Percentiles rank a stretch among this genome's conserved stretches.
These are phyloP conservation scores for Leptonema lineaticorne DNA, from an alignment of 1,140 invertebrate genomes.

Conservation along the genomic window DNA sequence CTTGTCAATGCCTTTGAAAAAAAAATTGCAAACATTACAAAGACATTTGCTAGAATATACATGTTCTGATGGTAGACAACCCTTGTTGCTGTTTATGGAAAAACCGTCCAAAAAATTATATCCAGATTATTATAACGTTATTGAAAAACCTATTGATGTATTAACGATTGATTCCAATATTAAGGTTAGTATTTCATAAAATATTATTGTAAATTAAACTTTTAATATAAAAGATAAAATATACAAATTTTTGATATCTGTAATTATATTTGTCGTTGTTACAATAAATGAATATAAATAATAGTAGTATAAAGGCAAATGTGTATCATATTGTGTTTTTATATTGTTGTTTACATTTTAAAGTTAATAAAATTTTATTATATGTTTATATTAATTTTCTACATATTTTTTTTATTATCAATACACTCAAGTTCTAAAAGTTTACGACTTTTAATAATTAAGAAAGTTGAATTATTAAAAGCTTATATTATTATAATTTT, in stretches of 20 bases:
- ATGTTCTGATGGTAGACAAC: constrained; percentile 76
- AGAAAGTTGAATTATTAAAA: not conserved
- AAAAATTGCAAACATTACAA: constrained; percentile 70
- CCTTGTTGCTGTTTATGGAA: constrained; percentile 93
- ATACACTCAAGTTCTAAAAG: too few relatives aligned
- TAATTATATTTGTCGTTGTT: too few relatives aligned
- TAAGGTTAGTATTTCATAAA: constrained; percentile 60
- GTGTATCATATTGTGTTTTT: not conserved
- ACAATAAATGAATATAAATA: too few relatives aligned
- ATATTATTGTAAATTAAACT: too few relatives aligned
- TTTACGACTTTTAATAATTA: too few relatives aligned
- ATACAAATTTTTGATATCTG: too few relatives aligned
- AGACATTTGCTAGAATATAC: constrained; percentile 78
- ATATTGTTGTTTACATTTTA: not conserved
- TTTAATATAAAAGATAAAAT: too few relatives aligned
- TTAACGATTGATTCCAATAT: constrained; percentile 91
- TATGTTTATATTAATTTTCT: too few relatives aligned
- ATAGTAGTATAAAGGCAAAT: too few relatives aligned
- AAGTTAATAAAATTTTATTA: too few relatives aligned
- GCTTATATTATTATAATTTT: not conserved
- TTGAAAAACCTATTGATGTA: constrained; percentile 93
- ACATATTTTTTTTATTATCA: too few relatives aligned
- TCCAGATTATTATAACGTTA: constrained; percentile 95
- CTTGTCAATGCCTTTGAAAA: constrained; percentile 69
- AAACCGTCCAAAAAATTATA: constrained; percentile 95